These are phyloP conservation scores for Eristalis pertinax DNA, from an alignment of 2,888 invertebrate genomes.

Conservation along the genomic window DNA sequence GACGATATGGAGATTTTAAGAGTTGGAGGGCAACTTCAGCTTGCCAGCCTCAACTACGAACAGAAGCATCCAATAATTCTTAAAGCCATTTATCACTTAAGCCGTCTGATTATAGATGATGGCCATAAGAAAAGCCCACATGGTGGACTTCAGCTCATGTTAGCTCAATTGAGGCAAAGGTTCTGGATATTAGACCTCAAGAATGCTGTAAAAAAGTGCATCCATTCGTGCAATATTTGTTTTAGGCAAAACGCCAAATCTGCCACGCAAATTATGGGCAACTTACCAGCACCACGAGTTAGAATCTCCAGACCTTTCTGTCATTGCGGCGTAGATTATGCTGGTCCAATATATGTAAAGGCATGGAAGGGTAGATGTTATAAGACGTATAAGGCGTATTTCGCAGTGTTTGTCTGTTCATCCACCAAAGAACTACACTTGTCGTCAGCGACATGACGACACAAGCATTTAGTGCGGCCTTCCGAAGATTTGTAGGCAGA, in stretches of 20 bases:
- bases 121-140: not conserved
- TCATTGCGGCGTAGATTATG: constrained; percentile 66
- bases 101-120: not conserved
- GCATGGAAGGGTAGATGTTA: constrained; percentile 58
- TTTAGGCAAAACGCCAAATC: constrained; percentile 15
- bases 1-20: constrained; percentile 2
- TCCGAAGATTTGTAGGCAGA: no score
- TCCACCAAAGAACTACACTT: constrained; percentile 74
- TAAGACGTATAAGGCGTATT: constrained; percentile 69
- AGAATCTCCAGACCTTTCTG: constrained; percentile 47
- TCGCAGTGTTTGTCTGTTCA: constrained; percentile 73
- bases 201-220: not conserved
- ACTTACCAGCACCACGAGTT: constrained; percentile 47
- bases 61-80: constrained; percentile 18
- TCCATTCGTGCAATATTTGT: constrained; percentile 59
- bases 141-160: not conserved
- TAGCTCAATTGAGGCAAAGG: no score
- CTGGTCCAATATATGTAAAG: constrained; percentile 62
- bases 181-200: constrained; percentile 9
- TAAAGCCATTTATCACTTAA: not conserved
- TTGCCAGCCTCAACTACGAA: no score
- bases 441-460: constrained; percentile 68
- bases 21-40: constrained; percentile 20
- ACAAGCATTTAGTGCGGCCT: constrained; percentile 72
- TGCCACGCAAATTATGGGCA: constrained; percentile 34